Evolutionary conservation across 2,888 invertebrate species (phyloP).

Genomic region (Hoplodrina ambigua): DNA sequence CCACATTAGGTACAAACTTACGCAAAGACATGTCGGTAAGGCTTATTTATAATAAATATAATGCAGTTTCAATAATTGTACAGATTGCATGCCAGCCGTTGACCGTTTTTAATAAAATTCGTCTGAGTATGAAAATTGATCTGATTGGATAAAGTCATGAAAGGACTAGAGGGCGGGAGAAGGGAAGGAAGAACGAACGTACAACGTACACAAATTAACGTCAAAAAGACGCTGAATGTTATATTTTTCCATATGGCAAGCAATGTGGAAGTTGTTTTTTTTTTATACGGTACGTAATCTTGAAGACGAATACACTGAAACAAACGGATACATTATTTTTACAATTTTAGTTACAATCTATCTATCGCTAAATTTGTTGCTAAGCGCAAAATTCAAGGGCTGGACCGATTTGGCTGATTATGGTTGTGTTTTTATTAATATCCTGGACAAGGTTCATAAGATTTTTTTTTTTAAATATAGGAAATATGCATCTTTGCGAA

Average conservation of each 20-base stretch:
- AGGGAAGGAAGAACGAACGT: not conserved
- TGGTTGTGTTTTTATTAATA: no score
- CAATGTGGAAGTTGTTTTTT: not conserved
- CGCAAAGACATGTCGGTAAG: slow-evolving; percentile 78
- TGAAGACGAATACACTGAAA: not conserved
- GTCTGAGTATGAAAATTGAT: not conserved
- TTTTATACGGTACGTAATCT: not conserved
- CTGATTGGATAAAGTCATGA: not conserved
- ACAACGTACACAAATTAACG: not conserved
- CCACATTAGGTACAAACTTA: slow-evolving; percentile 80
- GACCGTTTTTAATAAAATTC: no score
- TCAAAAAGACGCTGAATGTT: not conserved
- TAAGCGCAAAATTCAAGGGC: no score
- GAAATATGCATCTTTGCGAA: no score
- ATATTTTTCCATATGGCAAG: not conserved
- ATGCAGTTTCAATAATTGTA: not conserved
- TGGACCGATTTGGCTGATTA: no score
- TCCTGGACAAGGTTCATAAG: no score
- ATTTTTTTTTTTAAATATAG: no score
- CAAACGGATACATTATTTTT: not conserved
- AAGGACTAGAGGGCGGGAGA: not conserved
- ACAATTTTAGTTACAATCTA: not conserved
- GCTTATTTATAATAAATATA: slow-evolving; percentile 11
- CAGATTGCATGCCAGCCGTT: no score
- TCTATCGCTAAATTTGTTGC: no score